Conservation (phyloP, 2,797 vertebrate genomes). For the Iguana delicatissima region DNA sequence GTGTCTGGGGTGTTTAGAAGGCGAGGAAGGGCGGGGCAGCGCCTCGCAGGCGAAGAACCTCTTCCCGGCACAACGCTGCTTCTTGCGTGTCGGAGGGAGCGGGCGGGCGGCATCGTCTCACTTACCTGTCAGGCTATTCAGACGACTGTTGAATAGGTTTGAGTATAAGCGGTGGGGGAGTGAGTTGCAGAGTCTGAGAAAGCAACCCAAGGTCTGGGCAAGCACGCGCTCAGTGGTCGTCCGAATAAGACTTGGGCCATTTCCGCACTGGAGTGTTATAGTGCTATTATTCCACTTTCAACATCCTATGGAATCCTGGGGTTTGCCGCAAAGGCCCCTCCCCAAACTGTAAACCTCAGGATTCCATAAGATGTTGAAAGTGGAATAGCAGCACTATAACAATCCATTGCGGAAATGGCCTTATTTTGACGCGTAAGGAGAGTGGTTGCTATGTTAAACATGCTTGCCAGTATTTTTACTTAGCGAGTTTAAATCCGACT, state of each 20-base stretch:
- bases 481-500: background rate
- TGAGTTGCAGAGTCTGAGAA: background rate
- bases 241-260: background rate
- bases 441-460: no score
- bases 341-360: no score
- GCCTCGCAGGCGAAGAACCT: background rate
- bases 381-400: no score
- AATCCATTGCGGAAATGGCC: no score
- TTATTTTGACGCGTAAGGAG: no score
- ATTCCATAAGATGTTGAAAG: no score
- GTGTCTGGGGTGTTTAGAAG: rapidly evolving
- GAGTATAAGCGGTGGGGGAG: background rate
- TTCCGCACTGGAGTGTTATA: no score
- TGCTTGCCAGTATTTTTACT: background rate
- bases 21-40: no score
- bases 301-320: no score
- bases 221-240: background rate
- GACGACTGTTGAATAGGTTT: background rate
- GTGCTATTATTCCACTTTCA: no score
- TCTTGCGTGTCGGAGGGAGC: background rate
- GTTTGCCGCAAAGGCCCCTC: no score
- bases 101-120: background rate
- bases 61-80: no score
- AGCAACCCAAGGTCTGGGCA: background rate
- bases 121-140: background rate